Evolutionary conservation across 2,797 vertebrate genomes (phyloP), one percentile per base, ranked within the genome.

Genomic region (Arrhamphus sclerolepis): DNA sequence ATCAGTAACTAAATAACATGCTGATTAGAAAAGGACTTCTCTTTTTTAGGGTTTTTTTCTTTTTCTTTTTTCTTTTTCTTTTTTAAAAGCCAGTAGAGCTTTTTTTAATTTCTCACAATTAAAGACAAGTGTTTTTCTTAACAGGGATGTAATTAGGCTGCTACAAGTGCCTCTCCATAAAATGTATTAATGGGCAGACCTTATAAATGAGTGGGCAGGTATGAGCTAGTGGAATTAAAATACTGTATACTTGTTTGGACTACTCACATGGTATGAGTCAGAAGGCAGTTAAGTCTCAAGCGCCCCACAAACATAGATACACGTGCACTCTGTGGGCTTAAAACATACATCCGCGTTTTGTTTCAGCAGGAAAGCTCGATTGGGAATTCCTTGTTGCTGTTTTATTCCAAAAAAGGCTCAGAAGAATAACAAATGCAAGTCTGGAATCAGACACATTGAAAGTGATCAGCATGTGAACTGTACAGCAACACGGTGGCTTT

Each of bases 181-280:
- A 77, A 60, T 62, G 13, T 56, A 48, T 78, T 53, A 61, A 59
- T 66, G 54, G 47, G 59, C 48, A 70, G 70, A 77, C 66, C 57
- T 76, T 61, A 46, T 24, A 66, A 75, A 62, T 55, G 63, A 81
- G 66, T 72, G 74, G 63, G 80, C 60, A 70, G 64, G 31, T 57
- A 54, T 48, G 51, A 80, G 53, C 46, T 62, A 52, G 22, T 52
- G 24, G 50, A 62, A 72, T 62, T 53, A 52, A 77, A 78, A 70
- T 43, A 54, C 13, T 57, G 62, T 31, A 31, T 29, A 64, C 40
- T 50, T 2, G 1, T 44, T 8, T 5, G 26, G 19, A 52, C 24
- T 16, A 22, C 24, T 72, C n/a, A 61, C 59, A 61, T 16, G 7
- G 16, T 38, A 40, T 14, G 14, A 65, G 28, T 58, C 40, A 53